A percentile compares a stretch with the other conserved stretches of the same genome.
These are phyloP conservation scores for Mesopsocus fuscifrons DNA, from an alignment of 2,888 invertebrate genomes.

Conservation along the genomic window DNA sequence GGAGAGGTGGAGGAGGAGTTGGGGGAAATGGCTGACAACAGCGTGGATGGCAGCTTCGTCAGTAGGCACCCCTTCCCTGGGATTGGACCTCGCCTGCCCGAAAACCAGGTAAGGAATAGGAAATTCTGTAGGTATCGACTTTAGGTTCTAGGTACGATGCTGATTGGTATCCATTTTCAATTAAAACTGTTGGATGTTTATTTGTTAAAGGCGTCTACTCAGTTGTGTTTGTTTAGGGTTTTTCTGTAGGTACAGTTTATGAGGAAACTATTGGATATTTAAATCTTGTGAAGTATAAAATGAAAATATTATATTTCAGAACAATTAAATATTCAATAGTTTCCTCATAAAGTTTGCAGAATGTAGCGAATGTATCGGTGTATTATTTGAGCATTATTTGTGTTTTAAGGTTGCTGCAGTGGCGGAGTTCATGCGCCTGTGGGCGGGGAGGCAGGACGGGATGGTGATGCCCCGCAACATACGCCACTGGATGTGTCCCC, in stretches of 20 bases:
- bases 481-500: slow-evolving; percentile 46
- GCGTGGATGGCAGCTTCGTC: too few relatives aligned
- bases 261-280: too few relatives aligned
- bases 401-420: slow-evolving; percentile 6
- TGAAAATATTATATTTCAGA: too few relatives aligned
- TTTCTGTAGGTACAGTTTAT: too few relatives aligned
- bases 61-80: slow-evolving; percentile 29
- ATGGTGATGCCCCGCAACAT: slow-evolving; percentile 52
- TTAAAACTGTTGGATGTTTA: slow-evolving; percentile 1
- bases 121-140: slow-evolving; percentile 35
- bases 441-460: slow-evolving; percentile 37
- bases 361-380: too few relatives aligned
- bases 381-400: too few relatives aligned
- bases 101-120: slow-evolving; percentile 27
- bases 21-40: too few relatives aligned
- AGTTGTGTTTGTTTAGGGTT: too few relatives aligned
- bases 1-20: slow-evolving; percentile 13
- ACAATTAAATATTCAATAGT: too few relatives aligned
- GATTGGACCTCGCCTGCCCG: slow-evolving; percentile 35
- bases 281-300: too few relatives aligned
- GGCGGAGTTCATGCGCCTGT: slow-evolving; percentile 20
- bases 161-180: background rate
- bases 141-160: slow-evolving; percentile 22
- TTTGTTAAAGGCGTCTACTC: too few relatives aligned
- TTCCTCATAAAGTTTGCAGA: too few relatives aligned